Evolutionary conservation across 2,888 invertebrate genomes (phyloP).

Genomic region (Cylloceria caligata): DNA sequence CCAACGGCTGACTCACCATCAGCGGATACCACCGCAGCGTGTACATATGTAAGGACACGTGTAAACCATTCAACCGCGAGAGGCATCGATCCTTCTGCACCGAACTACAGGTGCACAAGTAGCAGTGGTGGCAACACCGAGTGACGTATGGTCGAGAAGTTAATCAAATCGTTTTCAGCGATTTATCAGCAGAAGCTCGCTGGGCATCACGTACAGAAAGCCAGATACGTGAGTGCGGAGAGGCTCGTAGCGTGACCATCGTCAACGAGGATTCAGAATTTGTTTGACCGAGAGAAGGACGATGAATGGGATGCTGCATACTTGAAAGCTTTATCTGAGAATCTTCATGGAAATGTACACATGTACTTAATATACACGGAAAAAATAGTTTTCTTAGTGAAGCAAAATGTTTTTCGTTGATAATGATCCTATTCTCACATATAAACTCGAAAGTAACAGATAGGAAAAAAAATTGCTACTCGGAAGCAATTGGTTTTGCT

Average conservation of each 20-base stretch:
- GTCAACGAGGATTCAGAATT: background rate
- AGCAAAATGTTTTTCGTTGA: too few species aligned
- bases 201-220: slow-evolving; percentile 15
- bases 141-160: slow-evolving; percentile 77
- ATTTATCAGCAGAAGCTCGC: slow-evolving; percentile 73
- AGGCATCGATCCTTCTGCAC: slow-evolving; percentile 69
- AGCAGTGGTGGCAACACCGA: slow-evolving; percentile 60
- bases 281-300: background rate
- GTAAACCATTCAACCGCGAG: slow-evolving; percentile 74
- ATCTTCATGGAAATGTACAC: background rate
- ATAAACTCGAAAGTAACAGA: too few species aligned
- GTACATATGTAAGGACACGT: slow-evolving; percentile 73
- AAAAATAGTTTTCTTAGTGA: too few species aligned
- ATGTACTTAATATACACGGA: background rate
- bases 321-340: slow-evolving; percentile 4
- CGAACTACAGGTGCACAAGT: slow-evolving; percentile 44
- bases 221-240: too few species aligned
- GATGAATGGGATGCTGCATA: slow-evolving; percentile 13
- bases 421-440: too few species aligned
- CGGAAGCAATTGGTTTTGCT: too few species aligned
- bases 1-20: slow-evolving; percentile 35
- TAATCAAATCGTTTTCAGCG: slow-evolving; percentile 78
- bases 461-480: too few species aligned
- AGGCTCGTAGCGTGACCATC: too few species aligned
- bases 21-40: slow-evolving; percentile 57